These are phyloP conservation scores for Amphiura filiformis DNA, from an alignment of 35 echinoderm and acorn worm genomes.

Conservation along the genomic window DNA sequence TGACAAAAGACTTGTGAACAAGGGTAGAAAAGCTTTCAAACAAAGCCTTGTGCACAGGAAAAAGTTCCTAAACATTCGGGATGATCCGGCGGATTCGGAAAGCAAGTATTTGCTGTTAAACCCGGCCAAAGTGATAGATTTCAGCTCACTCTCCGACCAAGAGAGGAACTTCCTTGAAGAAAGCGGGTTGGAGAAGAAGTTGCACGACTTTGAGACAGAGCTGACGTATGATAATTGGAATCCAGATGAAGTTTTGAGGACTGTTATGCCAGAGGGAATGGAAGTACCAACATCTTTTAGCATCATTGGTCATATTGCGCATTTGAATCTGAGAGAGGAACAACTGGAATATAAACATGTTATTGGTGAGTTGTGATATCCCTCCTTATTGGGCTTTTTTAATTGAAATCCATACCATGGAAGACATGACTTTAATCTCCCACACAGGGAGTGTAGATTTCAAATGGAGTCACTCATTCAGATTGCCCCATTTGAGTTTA, in stretches of 20 bases:
- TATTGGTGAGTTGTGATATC: conserved; percentile 57
- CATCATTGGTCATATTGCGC: conserved; percentile 89
- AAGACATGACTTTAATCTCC: too few relatives aligned
- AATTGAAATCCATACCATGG: too few relatives aligned
- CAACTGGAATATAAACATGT: conserved; percentile 76
- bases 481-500: too few relatives aligned
- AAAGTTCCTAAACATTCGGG: conserved; percentile 17
- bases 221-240: conserved; percentile 76
- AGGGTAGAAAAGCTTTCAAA: conserved; percentile 47
- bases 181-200: conserved; percentile 39
- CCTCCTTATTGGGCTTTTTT: neutral
- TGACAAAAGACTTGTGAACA: conserved; percentile 37
- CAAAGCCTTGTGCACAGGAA: neutral
- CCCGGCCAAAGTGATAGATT: conserved; percentile 44
- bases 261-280: conserved; percentile 53
- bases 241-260: conserved; percentile 58
- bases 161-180: conserved; percentile 34
- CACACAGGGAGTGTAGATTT: too few relatives aligned
- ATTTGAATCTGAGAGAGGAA: conserved; percentile 76
- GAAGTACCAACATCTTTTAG: conserved; percentile 77
- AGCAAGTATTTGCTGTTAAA: conserved; percentile 67
- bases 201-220: conserved; percentile 57
- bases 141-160: conserved; percentile 43
- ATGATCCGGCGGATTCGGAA: conserved; percentile 21
- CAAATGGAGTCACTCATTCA: too few relatives aligned